phyloP scores from a whole-genome alignment of 2,113 vertebrate genomes.

The Mesocricetus auratus region DNA sequence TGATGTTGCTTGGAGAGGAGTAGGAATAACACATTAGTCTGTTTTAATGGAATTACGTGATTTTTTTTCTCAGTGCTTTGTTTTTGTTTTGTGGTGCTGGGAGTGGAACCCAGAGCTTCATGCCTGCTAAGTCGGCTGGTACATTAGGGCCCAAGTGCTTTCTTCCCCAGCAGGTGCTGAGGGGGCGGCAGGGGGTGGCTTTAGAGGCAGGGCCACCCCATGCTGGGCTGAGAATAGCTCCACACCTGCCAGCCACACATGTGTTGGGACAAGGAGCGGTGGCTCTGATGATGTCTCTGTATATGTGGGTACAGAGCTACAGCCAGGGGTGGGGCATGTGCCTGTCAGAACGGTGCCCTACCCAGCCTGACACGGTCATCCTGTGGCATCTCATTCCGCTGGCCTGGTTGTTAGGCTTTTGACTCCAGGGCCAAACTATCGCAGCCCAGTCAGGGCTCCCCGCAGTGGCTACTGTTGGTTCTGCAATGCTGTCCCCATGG shows the following conservation, averaged over 20 bases:
- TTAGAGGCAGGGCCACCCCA: neutral
- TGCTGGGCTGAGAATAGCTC: conserved; percentile 71
- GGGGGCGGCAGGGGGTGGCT: neutral
- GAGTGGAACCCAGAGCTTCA: neutral
- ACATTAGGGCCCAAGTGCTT: neutral
- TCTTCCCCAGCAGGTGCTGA: conserved; percentile 38
- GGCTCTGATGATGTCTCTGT: conserved; percentile 35
- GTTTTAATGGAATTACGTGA: neutral
- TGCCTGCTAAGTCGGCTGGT: neutral
- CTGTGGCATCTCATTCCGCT: neutral
- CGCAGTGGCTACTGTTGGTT: neutral
- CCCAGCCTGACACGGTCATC: neutral
- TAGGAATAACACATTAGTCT: neutral
- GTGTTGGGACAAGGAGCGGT: conserved; percentile 23
- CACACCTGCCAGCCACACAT: neutral
- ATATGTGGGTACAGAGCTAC: conserved; percentile 37
- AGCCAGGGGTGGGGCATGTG: neutral
- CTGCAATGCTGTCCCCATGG: neutral
- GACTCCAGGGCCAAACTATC: no score
- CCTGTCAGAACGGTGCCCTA: neutral
- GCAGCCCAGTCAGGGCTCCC: neutral
- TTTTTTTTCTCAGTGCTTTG: no score
- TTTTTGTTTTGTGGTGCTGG: neutral
- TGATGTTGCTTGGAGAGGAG: neutral
- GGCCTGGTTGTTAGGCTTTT: neutral